Evolutionary conservation across 2,797 vertebrate genomes (phyloP).

Genomic region (Manis crassicaudata): DNA sequence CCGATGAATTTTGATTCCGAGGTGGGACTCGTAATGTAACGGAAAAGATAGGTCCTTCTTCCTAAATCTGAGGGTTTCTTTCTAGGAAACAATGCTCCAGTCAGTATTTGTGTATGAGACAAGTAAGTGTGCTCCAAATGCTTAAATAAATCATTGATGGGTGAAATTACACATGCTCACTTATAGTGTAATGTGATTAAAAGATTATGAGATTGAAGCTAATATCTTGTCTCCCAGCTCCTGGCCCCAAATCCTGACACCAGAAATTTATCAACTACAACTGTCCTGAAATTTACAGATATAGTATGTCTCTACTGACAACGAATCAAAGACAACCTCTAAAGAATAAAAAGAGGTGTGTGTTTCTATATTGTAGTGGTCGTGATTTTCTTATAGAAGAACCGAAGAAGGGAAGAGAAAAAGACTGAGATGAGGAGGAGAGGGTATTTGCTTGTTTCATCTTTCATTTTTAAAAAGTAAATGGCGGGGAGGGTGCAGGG

Average conservation of each 20-base stretch:
- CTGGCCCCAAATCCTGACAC: slow-evolving; percentile 86
- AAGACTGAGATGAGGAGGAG: slow-evolving; percentile 65
- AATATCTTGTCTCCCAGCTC: slow-evolving; percentile 86
- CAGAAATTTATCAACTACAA: slow-evolving; percentile 85
- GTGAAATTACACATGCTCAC: slow-evolving; percentile 89
- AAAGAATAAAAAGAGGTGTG: slow-evolving; percentile 26
- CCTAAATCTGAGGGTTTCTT: slow-evolving; percentile 69
- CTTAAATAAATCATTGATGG: slow-evolving; percentile 89
- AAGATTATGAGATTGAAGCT: slow-evolving; percentile 88
- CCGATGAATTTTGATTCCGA: slow-evolving; percentile 64
- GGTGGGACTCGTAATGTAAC: neutral
- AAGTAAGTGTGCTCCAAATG: slow-evolving; percentile 85
- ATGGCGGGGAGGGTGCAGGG: slow-evolving; percentile 53
- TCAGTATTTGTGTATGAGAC: slow-evolving; percentile 79
- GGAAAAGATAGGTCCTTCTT: slow-evolving; percentile 47
- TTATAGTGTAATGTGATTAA: slow-evolving; percentile 90
- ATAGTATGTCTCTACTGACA: slow-evolving; percentile 69
- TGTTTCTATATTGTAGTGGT: neutral
- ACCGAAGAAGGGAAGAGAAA: slow-evolving; percentile 65
- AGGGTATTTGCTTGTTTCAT: slow-evolving; percentile 33
- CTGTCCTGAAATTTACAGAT: slow-evolving; percentile 81
- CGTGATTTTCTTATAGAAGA: slow-evolving; percentile 41
- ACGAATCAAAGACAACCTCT: slow-evolving; percentile 50
- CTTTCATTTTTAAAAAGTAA: slow-evolving; percentile 77
- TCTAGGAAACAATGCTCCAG: slow-evolving; percentile 79